A percentile compares a stretch with the other conserved stretches of the same genome.
phyloP scores from a whole-genome alignment of 2,888 invertebrate genomes.

The Onchidella celtica region DNA sequence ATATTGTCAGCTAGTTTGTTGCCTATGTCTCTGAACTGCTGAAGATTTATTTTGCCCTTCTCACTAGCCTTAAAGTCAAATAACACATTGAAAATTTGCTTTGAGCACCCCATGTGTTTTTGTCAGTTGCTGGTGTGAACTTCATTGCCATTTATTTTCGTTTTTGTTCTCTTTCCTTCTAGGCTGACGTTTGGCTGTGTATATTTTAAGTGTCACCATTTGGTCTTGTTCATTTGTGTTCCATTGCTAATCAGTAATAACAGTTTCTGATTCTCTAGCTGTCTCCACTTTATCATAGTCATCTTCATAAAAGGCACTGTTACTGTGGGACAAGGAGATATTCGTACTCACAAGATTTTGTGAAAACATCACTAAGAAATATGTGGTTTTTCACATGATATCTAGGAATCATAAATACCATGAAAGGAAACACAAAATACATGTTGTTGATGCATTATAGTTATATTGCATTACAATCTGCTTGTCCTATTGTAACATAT shows the following conservation, averaged over 20 bases:
- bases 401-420: too few relatives aligned
- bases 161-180: conserved; percentile 17
- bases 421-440: too few relatives aligned
- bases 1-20: conserved; percentile 14
- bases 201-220: conserved; percentile 17
- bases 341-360: too few relatives aligned
- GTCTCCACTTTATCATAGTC: too few relatives aligned
- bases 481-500: too few relatives aligned
- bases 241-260: conserved; percentile 25
- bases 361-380: too few relatives aligned
- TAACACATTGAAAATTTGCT: conserved; percentile 15
- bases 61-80: not conserved
- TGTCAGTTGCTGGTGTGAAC: not conserved
- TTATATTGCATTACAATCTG: too few relatives aligned
- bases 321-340: too few relatives aligned
- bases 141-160: not conserved
- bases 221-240: conserved; percentile 23
- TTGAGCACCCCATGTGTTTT: conserved; percentile 16
- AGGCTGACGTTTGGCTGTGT: conserved; percentile 26
- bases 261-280: too few relatives aligned
- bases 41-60: not conserved
- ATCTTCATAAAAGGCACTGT: too few relatives aligned
- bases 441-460: too few relatives aligned
- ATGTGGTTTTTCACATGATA: too few relatives aligned
- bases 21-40: not conserved